Conservation (phyloP, 2,888 invertebrate genomes). For the Agrotis puta region DNA sequence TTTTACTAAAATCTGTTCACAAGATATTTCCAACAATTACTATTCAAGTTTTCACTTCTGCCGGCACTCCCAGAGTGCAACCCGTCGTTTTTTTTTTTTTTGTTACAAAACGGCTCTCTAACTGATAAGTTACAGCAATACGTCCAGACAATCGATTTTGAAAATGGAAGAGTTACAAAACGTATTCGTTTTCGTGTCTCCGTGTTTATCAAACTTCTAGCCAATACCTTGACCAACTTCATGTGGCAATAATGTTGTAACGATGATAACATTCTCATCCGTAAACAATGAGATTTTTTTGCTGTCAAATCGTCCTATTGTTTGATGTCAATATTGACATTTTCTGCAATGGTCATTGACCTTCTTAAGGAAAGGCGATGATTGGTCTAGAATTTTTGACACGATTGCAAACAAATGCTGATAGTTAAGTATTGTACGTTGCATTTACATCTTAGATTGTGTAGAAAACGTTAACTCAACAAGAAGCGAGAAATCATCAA, state of each 20-base stretch:
- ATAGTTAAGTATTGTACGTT: slow-evolving; percentile 42
- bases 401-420: slow-evolving; percentile 47
- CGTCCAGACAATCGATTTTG: slow-evolving; percentile 36
- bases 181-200: slow-evolving; percentile 37
- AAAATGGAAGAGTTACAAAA: slow-evolving; percentile 51
- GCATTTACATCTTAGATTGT: slow-evolving; percentile 53
- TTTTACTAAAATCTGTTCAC: too few relatives aligned
- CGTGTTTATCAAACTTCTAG: slow-evolving; percentile 38
- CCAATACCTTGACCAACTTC: slow-evolving; percentile 75
- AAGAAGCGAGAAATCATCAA: slow-evolving; percentile 27
- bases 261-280: slow-evolving; percentile 68
- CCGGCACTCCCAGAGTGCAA: too few relatives aligned
- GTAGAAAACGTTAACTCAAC: slow-evolving; percentile 29
- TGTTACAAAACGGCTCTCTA: slow-evolving; percentile 23
- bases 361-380: slow-evolving; percentile 51
- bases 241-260: slow-evolving; percentile 64
- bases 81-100: slow-evolving; percentile 27
- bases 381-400: slow-evolving; percentile 24
- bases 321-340: slow-evolving; percentile 60
- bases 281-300: slow-evolving; percentile 73
- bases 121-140: slow-evolving; percentile 29
- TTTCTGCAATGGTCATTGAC: slow-evolving; percentile 62
- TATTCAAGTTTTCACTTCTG: too few relatives aligned
- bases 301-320: slow-evolving; percentile 70
- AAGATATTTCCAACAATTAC: too few relatives aligned